A percentile compares a stretch with the other conserved stretches of the same genome.
Evolutionary conservation across 2,888 invertebrate species (phyloP).

Genomic region (Vesta saturnalis): DNA sequence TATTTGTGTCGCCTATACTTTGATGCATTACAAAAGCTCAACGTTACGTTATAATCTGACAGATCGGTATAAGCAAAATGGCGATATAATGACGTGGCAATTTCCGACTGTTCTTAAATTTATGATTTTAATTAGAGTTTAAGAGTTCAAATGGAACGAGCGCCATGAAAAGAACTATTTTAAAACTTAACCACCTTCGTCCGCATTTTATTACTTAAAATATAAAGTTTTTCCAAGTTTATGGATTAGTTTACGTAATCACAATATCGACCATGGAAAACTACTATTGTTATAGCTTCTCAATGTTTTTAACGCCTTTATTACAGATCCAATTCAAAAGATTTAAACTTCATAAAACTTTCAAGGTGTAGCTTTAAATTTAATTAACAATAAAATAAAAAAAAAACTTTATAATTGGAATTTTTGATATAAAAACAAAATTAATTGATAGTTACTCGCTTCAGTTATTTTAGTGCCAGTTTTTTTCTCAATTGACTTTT

Average conservation of each 20-base stretch:
- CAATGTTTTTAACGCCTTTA: slow-evolving; percentile 21
- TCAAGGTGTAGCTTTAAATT: not conserved
- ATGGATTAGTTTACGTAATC: slow-evolving; percentile 26
- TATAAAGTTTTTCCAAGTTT: slow-evolving; percentile 29
- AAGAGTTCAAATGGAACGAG: slow-evolving; percentile 12
- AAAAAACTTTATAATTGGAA: too few species aligned
- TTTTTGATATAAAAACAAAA: slow-evolving; percentile 6
- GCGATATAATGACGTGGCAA: not conserved
- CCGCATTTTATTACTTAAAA: slow-evolving; percentile 23
- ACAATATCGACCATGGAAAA: slow-evolving; percentile 14
- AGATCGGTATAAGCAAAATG: slow-evolving; percentile 24
- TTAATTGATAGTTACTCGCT: slow-evolving; percentile 36
- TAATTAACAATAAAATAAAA: not conserved
- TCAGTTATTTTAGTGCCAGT: slow-evolving; percentile 22
- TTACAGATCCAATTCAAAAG: slow-evolving; percentile 14
- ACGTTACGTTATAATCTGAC: slow-evolving; percentile 35
- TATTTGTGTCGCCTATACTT: slow-evolving; percentile 42
- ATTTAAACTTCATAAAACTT: slow-evolving; percentile 21
- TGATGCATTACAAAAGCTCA: slow-evolving; percentile 42
- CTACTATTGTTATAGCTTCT: slow-evolving; percentile 26
- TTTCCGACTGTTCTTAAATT: slow-evolving; percentile 11
- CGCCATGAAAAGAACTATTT: slow-evolving; percentile 2
- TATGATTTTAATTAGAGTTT: slow-evolving; percentile 27
- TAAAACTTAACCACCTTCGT: not conserved
- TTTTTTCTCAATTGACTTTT: slow-evolving; percentile 16